These are phyloP conservation scores for Lucilia cuprina DNA, from an alignment of 1,140 invertebrate genomes.

Conservation along the genomic window DNA sequence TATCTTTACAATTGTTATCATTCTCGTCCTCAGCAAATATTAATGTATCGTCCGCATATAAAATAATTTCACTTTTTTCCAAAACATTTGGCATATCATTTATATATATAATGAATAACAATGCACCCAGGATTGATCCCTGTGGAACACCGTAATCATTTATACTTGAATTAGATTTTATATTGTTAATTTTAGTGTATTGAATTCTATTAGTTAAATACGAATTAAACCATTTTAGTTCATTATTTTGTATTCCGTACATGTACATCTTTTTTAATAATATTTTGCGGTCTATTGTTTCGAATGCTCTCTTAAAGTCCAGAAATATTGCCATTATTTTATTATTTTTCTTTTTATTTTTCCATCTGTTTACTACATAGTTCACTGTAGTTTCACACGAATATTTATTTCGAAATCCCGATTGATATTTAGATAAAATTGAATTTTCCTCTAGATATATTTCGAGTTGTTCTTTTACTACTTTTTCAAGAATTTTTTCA, in stretches of 20 bases:
- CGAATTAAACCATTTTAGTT: too few species aligned
- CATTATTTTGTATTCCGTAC: too few species aligned
- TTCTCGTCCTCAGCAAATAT: not conserved
- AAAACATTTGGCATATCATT: slow-evolving; percentile 8
- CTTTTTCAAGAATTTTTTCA: slow-evolving; percentile 25
- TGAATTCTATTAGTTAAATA: too few species aligned
- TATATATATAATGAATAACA: not conserved
- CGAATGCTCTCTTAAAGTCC: not conserved
- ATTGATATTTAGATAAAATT: not conserved
- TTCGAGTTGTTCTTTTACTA: slow-evolving; percentile 22
- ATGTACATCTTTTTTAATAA: too few species aligned
- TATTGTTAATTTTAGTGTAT: not conserved
- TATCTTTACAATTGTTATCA: not conserved
- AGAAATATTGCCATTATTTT: not conserved
- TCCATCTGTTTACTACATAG: not conserved
- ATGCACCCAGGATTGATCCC: slow-evolving; percentile 5
- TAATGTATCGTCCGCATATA: slow-evolving; percentile 24
- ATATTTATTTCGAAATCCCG: not conserved
- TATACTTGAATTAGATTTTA: not conserved
- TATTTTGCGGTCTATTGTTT: not conserved
- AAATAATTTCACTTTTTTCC: not conserved
- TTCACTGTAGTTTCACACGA: not conserved
- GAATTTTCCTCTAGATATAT: not conserved
- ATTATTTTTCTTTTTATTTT: too few species aligned
- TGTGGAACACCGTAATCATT: slow-evolving; percentile 16